Evolutionary conservation across 2,888 invertebrate genomes (phyloP).

Genomic region (Auanema freiburgensis): DNA sequence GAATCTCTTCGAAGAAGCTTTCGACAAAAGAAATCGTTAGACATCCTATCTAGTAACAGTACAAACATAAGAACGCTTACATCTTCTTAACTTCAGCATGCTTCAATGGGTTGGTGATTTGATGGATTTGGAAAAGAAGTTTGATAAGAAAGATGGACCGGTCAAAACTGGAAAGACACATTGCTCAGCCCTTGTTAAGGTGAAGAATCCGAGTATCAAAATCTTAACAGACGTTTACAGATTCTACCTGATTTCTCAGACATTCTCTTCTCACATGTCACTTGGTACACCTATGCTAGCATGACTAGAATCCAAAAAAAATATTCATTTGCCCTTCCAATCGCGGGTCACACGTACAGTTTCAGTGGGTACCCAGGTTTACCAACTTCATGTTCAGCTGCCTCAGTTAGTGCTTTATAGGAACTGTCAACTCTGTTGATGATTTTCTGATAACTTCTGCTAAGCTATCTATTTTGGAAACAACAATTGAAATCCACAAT

Average conservation of each 20-base stretch:
- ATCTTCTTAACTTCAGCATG: slow-evolving; percentile 32
- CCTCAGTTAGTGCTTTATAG: slow-evolving; percentile 32
- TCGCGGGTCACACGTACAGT: slow-evolving; percentile 53
- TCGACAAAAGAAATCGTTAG: slow-evolving; percentile 31
- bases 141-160: slow-evolving; percentile 50
- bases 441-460: slow-evolving; percentile 58
- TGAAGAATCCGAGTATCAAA: neutral
- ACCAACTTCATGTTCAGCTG: neutral
- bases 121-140: slow-evolving; percentile 58
- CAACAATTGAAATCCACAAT: slow-evolving; percentile 78
- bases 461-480: slow-evolving; percentile 74
- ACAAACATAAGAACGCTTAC: slow-evolving; percentile 3
- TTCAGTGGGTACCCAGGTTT: slow-evolving; percentile 64
- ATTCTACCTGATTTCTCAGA: slow-evolving; percentile 50
- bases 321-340: slow-evolving; percentile 57
- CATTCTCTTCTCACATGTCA: slow-evolving; percentile 61
- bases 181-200: slow-evolving; percentile 62
- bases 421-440: slow-evolving; percentile 56
- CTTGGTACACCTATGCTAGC: slow-evolving; percentile 59
- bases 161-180: slow-evolving; percentile 34
- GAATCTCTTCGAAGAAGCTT: slow-evolving; percentile 25
- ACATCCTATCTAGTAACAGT: slow-evolving; percentile 57
- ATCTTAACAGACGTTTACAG: neutral
- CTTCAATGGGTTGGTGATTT: slow-evolving; percentile 60
- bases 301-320: slow-evolving; percentile 66